Evolutionary conservation across 1,140 invertebrate genomes (phyloP), one percentile per base, ranked within the genome.

Genomic region (Pemphigus obesinymphae): DNA sequence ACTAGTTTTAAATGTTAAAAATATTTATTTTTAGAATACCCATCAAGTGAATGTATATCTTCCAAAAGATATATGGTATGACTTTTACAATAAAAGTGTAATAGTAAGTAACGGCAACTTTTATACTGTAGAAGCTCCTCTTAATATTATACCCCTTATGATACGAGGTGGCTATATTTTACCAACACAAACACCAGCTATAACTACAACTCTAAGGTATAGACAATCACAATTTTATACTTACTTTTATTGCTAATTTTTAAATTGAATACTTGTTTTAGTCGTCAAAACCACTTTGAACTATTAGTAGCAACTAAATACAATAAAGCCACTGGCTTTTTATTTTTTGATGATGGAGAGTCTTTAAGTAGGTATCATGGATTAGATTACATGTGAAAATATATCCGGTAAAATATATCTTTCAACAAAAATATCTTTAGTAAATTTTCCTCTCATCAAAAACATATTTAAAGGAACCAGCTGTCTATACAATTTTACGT

Each of bases 11-110:
- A 15, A 29, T 61, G 26, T 61, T 15, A 61, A 61, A 61, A 61
- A 61, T 61, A 55, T 23, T 31, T 29, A 17, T 5, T 31, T 15
- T 7, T 17, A 61, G 55, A 31, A 61, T 15, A 61, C 15, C 29
- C 13, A 87, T 31, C 86, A 88, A 72, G 88, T 84, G 20, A 85
- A 85, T 0, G 88, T 92, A 2, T 95, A 94, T 84, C 88, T 95
- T 83, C 95, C 94, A 2, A 87, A 87, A 23, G 90, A 89, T 3
- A 82, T 89, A 6, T 96, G 94, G 94, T 96, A 94, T 84, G 89
- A 93, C 85, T 90, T 90, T 83, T 89, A 91, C 83, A 89, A 88
- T 8, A 88, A 89, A n/a, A 83, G 85, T n/a, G 63, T 83, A 13
- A 85, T 90, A 4, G 85, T 87, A 31, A 88, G 89, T 0, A 87